Percentiles rank a stretch among this genome's conserved stretches.
These are phyloP conservation scores for Dicrurus megarhynchus DNA, from an alignment of 2,113 vertebrate genomes.

Conservation along the genomic window DNA sequence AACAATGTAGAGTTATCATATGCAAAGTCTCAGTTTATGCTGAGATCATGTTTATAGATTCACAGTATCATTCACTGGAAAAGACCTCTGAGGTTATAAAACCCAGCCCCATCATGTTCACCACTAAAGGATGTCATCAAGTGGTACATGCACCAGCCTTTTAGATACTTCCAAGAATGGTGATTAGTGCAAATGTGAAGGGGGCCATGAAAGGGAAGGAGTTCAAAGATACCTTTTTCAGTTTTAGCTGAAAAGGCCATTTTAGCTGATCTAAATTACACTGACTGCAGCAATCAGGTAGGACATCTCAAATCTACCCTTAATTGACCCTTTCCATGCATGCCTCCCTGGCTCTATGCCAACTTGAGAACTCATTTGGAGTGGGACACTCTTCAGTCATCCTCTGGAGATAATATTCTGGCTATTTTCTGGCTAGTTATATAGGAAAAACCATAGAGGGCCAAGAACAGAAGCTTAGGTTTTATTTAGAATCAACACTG, in stretches of 20 bases:
- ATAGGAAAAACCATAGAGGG: not conserved
- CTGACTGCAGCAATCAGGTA: not conserved
- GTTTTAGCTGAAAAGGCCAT: not conserved
- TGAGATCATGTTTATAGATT: not conserved
- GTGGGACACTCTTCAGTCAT: not conserved
- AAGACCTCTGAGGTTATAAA: not conserved
- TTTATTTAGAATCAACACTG: not conserved
- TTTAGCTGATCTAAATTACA: not conserved
- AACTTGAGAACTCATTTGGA: not conserved
- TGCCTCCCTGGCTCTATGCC: not conserved
- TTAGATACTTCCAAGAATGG: not conserved
- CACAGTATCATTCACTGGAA: not conserved
- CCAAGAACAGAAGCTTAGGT: not conserved
- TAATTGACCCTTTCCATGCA: not conserved
- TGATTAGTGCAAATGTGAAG: not conserved
- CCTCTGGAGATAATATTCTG: not conserved
- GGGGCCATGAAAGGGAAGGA: not conserved
- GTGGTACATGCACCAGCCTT: not conserved
- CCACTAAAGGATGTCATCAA: not conserved
- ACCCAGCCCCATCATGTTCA: not conserved
- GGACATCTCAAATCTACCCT: not conserved
- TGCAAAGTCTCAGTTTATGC: not conserved
- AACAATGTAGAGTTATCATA: not conserved
- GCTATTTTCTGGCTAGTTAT: not conserved
- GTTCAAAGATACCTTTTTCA: not conserved